Percentiles rank a stretch among this genome's conserved stretches.
Evolutionary conservation across 2,888 invertebrate genomes (phyloP).

Genomic region (Incurvaria masculella): DNA sequence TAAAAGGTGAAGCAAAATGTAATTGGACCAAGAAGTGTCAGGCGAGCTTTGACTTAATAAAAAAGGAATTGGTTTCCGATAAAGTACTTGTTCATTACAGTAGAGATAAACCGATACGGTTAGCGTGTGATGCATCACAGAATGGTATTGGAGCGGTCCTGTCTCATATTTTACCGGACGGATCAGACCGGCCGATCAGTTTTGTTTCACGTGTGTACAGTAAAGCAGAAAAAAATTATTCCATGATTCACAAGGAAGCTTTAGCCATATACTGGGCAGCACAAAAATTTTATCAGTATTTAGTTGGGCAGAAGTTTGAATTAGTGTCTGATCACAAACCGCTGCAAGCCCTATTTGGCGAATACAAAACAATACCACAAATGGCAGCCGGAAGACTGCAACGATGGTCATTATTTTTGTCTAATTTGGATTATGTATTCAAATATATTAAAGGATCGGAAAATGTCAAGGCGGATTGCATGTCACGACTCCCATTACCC

Average conservation of each 20-base stretch:
- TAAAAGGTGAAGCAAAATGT: not conserved
- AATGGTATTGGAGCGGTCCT: slow-evolving; percentile 21
- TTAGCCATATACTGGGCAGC: slow-evolving; percentile 25
- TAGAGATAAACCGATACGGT: slow-evolving; percentile 15
- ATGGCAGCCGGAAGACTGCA: slow-evolving; percentile 25
- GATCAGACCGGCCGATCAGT: slow-evolving; percentile 19
- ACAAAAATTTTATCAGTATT: slow-evolving; percentile 25
- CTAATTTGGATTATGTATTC: slow-evolving; percentile 8
- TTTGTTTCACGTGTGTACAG: slow-evolving; percentile 22
- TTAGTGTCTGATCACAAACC: slow-evolving; percentile 24
- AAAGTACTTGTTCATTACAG: slow-evolving; percentile 16
- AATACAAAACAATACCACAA: slow-evolving; percentile 21
- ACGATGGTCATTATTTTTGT: slow-evolving; percentile 19
- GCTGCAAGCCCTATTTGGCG: slow-evolving; percentile 21
- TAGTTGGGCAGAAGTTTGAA: slow-evolving; percentile 22
- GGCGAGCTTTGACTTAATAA: not conserved
- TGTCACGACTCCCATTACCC: slow-evolving; percentile 9
- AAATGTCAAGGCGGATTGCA: slow-evolving; percentile 9
- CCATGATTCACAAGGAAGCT: slow-evolving; percentile 23
- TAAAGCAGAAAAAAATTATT: slow-evolving; percentile 23
- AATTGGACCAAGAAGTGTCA: slow-evolving; percentile 3
- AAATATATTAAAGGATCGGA: slow-evolving; percentile 3
- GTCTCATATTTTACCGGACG: slow-evolving; percentile 17
- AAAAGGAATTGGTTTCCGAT: slow-evolving; percentile 3
- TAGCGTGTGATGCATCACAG: slow-evolving; percentile 20